Conservation (phyloP, 2,797 vertebrate species). For the Clamator glandarius region DNA sequence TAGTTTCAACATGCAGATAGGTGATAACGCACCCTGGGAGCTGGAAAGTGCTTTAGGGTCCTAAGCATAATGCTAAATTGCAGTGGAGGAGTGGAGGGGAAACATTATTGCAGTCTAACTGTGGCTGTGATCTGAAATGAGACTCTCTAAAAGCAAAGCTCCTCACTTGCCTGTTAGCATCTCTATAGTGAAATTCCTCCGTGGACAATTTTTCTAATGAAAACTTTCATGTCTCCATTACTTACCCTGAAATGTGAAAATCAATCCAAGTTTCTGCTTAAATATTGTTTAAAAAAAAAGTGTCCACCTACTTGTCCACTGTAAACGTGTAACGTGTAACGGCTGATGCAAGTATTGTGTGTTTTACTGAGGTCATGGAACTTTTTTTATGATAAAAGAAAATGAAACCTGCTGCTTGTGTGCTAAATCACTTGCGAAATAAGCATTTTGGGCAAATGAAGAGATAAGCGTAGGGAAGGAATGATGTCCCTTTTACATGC, state of each 20-base stretch:
- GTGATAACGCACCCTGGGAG: background rate
- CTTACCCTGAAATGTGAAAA: background rate
- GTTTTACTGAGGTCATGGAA: background rate
- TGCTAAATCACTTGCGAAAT: background rate
- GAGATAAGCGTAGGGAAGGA: background rate
- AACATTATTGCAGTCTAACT: background rate
- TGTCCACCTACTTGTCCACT: background rate
- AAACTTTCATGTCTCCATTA: background rate
- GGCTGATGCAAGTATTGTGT: background rate
- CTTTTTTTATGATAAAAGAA: background rate
- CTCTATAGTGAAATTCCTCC: background rate
- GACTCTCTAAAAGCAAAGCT: background rate
- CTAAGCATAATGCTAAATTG: background rate
- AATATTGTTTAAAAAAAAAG: background rate
- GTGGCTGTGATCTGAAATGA: background rate
- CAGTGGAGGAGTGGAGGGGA: background rate
- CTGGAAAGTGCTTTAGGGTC: background rate
- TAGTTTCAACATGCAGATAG: background rate
- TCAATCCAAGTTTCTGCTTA: background rate
- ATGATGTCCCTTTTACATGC: background rate
- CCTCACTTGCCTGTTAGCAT: fast-evolving
- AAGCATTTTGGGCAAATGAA: background rate
- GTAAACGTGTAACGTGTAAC: background rate
- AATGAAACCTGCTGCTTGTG: background rate
- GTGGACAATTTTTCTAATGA: background rate